Base-by-base conservation (phyloP, 2,888 invertebrate genomes). In the Gnatocerus cornutus region DNA sequence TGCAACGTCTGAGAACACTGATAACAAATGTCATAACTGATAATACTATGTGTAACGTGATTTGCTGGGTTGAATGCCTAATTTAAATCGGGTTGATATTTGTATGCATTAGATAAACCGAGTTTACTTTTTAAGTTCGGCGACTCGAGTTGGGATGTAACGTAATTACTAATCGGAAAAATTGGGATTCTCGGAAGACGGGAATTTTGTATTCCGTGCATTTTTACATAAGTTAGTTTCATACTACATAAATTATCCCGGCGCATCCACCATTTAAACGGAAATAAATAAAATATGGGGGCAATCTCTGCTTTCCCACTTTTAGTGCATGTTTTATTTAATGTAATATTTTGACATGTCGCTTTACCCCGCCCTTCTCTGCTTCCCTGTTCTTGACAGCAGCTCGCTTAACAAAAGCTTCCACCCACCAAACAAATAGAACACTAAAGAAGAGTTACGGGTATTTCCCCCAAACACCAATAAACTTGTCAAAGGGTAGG, bases 401-500 rank as follows among this genome's bases (percentile, higher is more conserved):
- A 55, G n/a, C 33, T 16, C 16, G 39, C 39, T 12, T 55, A 53
- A 53, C 53, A 53, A 53, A 53, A 37, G 53, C 56, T 43, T 27
- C 56, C 13, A n/a, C 43, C 56, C 43, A 29, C 41, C 61, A 48
- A 61, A 46, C 62, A 62, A 62, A 62, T 41, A 62, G 50, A 62
- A 48, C 50, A 37, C 62, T 62, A 62, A 62, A 62, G 62, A 62
- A 62, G 62, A 63, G 53, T 63, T 52, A 63, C 63, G 52, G 46
- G 52, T 33, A 48, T 53, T 53, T 63, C 43, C 65, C 46, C 56
- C 56, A 16, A 53, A 55, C 56, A 48, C 56, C 65, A 65, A 65
- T 65, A 65, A 65, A 65, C 65, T 65, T 56, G 65, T 56, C 56
- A 65, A 65, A 56, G 39, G 39, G 39, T 33, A 16, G 53, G 12